A percentile compares a stretch with the other conserved stretches of the same genome.
phyloP scores from a whole-genome alignment of 1,140 invertebrate genomes.

The Zaprionus vittiger region DNA sequence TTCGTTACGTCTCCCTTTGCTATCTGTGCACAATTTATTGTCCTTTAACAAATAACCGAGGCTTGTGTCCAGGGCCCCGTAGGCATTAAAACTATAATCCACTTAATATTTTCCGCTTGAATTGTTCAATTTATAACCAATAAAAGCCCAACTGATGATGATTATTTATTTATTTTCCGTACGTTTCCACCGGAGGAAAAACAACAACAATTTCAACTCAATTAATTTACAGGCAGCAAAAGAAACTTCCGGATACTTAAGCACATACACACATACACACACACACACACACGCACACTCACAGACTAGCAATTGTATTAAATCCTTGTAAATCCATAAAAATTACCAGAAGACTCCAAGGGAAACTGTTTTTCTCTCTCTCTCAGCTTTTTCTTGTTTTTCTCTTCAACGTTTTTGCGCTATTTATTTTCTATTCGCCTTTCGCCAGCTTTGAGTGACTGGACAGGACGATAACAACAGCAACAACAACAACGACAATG shows the following conservation, averaged over 20 bases:
- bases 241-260: constrained; percentile 73
- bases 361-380: constrained; percentile 57
- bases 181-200: constrained; percentile 12
- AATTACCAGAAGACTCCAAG: constrained; percentile 59
- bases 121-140: constrained; percentile 81
- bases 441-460: constrained; percentile 34
- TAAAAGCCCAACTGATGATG: constrained; percentile 70
- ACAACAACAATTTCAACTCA: constrained; percentile 66
- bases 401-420: constrained; percentile 18
- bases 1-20: background rate
- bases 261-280: constrained; percentile 22
- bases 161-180: constrained; percentile 78
- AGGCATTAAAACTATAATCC: constrained; percentile 78
- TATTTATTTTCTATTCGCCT: constrained; percentile 36
- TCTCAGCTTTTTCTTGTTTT: constrained; percentile 25
- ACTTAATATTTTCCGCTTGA: constrained; percentile 78
- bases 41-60: constrained; percentile 47
- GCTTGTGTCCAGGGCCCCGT: constrained; percentile 6
- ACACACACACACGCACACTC: background rate
- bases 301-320: constrained; percentile 16
- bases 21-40: constrained; percentile 57
- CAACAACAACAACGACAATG: constrained; percentile 1
- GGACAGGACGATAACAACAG: constrained; percentile 38
- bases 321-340: constrained; percentile 73
- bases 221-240: constrained; percentile 58